Conservation (phyloP, 2,113 vertebrate species). For the Delphinus delphis region DNA sequence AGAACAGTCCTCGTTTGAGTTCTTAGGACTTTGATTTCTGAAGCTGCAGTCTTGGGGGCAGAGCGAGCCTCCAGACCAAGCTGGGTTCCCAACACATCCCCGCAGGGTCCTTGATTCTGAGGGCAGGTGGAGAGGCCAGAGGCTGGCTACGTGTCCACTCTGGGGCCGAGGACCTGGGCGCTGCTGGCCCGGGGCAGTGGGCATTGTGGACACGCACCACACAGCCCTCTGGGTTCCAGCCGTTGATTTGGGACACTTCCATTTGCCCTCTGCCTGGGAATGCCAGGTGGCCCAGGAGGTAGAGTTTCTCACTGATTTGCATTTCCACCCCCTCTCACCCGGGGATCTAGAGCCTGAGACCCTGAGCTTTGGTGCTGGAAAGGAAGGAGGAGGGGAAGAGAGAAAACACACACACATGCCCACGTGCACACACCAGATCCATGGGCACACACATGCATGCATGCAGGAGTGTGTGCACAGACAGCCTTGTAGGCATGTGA, state of each 20-base stretch:
- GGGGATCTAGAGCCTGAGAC: neutral
- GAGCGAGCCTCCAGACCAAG: rapidly evolving
- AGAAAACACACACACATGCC: too few relatives aligned
- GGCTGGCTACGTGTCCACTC: neutral
- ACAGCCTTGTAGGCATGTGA: neutral
- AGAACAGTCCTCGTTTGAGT: rapidly evolving
- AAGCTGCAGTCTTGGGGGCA: neutral
- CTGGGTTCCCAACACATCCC: neutral
- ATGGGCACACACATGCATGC: neutral
- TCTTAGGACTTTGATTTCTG: neutral
- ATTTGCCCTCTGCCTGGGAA: neutral
- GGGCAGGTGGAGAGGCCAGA: neutral
- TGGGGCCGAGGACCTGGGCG: rapidly evolving
- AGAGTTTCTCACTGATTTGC: neutral
- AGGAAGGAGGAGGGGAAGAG: neutral
- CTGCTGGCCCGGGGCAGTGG: neutral
- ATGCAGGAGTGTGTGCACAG: too few relatives aligned
- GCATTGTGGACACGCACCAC: rapidly evolving
- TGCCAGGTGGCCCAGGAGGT: neutral
- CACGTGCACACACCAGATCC: neutral
- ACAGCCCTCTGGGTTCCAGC: rapidly evolving
- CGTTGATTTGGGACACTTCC: neutral
- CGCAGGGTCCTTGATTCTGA: neutral
- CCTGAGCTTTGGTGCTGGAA: neutral
- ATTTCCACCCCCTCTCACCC: too few relatives aligned